Evolutionary conservation across 2,888 invertebrate genomes (phyloP).

Genomic region (Metacarcinus magister): DNA sequence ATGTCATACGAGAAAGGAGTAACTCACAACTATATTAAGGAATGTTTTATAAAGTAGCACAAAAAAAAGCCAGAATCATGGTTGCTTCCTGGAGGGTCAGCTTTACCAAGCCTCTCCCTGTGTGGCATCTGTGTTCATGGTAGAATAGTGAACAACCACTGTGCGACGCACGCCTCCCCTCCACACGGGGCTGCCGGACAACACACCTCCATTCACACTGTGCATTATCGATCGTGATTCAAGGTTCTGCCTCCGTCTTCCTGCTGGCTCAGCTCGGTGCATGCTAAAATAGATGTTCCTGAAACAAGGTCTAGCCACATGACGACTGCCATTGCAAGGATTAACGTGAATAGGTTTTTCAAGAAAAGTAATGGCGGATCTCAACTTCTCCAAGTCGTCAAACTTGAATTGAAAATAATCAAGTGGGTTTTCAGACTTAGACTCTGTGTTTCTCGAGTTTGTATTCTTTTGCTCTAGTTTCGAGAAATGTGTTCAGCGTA

Average conservation of each 20-base stretch:
- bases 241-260: too few species aligned
- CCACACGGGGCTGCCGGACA: background rate
- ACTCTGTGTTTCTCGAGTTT: background rate
- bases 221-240: background rate
- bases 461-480: background rate
- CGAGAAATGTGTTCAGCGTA: background rate
- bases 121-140: background rate
- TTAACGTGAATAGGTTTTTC: background rate
- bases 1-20: too few species aligned
- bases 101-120: background rate
- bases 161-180: background rate
- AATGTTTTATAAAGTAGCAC: too few species aligned
- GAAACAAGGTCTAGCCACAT: background rate
- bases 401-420: conserved; percentile 9
- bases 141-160: background rate
- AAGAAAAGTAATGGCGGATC: background rate
- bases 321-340: background rate
- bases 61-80: background rate
- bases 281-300: background rate
- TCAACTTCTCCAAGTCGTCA: background rate
- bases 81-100: background rate
- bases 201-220: background rate
- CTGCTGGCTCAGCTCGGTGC: background rate
- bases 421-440: conserved; percentile 3
- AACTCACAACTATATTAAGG: too few species aligned